phyloP scores from a whole-genome alignment of 2,888 invertebrate species.

The Margaritifera margaritifera region DNA sequence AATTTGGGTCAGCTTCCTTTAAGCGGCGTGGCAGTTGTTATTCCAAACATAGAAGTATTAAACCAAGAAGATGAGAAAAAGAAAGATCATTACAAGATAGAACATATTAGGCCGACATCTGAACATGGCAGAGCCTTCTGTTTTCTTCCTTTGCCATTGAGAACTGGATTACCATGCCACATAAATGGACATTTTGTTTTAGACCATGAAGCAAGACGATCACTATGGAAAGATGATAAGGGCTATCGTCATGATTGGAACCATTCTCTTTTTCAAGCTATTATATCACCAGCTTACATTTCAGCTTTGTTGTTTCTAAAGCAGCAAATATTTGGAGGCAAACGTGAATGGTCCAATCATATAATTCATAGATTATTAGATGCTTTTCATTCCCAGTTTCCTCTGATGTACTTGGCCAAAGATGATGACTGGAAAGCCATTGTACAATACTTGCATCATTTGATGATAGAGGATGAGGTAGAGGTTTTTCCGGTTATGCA shows the following conservation, averaged over 20 bases:
- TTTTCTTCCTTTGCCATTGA: slow-evolving; percentile 56
- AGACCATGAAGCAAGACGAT: slow-evolving; percentile 54
- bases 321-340: background rate
- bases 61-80: background rate
- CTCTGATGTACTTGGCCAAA: slow-evolving; percentile 1
- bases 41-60: background rate
- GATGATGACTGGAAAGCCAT: slow-evolving; percentile 14
- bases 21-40: slow-evolving; percentile 42
- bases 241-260: slow-evolving; percentile 56
- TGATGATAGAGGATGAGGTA: background rate
- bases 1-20: slow-evolving; percentile 46
- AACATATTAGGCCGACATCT: background rate
- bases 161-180: slow-evolving; percentile 54
- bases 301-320: slow-evolving; percentile 22
- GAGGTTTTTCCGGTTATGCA: too few relatives aligned
- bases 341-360: background rate
- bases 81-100: background rate
- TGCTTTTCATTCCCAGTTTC: slow-evolving; percentile 10
- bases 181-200: slow-evolving; percentile 61
- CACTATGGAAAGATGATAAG: slow-evolving; percentile 36
- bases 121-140: slow-evolving; percentile 44
- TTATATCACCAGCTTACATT: slow-evolving; percentile 59
- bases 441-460: background rate
- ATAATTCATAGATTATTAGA: background rate
- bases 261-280: slow-evolving; percentile 35